phyloP scores from a whole-genome alignment of 1,140 invertebrate species.

The Physella acuta region DNA sequence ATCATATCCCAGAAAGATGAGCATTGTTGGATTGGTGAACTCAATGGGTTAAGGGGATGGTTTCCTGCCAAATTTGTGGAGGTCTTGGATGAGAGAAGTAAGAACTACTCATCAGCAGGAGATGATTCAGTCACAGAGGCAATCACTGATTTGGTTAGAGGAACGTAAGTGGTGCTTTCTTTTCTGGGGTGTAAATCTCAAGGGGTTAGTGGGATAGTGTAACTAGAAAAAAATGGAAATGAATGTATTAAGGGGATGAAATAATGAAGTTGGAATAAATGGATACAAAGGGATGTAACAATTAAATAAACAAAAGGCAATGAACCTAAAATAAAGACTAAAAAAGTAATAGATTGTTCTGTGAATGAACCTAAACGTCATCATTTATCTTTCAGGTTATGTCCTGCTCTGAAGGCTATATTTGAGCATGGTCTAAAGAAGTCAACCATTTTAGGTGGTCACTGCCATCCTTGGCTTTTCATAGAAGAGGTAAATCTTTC shows the following conservation, averaged over 20 bases:
- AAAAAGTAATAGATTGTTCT: no score
- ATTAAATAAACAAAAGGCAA: no score
- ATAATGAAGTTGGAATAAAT: no score
- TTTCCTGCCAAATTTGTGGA: conserved; percentile 99
- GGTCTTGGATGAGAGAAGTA: conserved; percentile 91
- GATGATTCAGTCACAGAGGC: conserved; percentile 96
- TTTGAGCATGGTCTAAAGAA: conserved; percentile 94
- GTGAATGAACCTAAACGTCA: no score
- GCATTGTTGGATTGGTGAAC: conserved; percentile 98
- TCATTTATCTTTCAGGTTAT: conserved; percentile 66
- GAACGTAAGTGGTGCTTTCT: conserved; percentile 69
- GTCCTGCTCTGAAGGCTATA: conserved; percentile 90
- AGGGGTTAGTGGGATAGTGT: no score
- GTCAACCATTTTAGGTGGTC: conserved; percentile 74
- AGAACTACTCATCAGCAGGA: conserved; percentile 88
- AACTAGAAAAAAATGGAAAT: no score
- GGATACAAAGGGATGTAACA: no score
- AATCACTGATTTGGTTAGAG: conserved; percentile 93
- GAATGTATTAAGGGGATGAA: no score
- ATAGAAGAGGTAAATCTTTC: conserved; percentile 88
- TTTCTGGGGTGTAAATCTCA: no score
- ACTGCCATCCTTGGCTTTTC: conserved; percentile 98
- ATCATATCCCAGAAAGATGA: conserved; percentile 98
- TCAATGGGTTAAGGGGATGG: conserved; percentile 97
- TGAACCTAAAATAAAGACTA: no score